Evolutionary conservation across 2,113 vertebrate genomes (phyloP), one percentile per base, ranked within the genome.

Genomic region (Ailuropoda melanoleuca): DNA sequence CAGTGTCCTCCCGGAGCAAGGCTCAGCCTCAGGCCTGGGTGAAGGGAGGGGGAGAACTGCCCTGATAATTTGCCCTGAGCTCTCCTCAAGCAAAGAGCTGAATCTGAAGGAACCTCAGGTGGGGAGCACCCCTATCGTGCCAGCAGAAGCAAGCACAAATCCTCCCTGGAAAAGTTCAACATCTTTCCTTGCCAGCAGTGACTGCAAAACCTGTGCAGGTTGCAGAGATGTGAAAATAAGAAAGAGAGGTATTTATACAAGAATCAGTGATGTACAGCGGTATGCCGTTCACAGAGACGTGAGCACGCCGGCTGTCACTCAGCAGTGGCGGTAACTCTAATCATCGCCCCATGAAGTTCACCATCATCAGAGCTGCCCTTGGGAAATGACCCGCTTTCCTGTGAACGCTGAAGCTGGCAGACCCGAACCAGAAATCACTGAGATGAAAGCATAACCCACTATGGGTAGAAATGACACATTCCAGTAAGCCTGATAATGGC

Each of bases 281-380:
- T 3, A 17, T n/a, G 46, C 26, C 15, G 15, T 8, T 70, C 64
- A 70, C 13, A 58, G 9, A 24, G 13, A 70, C 37, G 17, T 6
- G 46, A 66, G 75, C 46, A 39, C 8, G 17, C 1, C 58, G 66
- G 34, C 34, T 21, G 48, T 48, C 75, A 53, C 58, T 85, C 11
- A 11, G 60, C 60, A 39, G 26, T 14, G 18, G 26, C 0, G 1
- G 46, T 6, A 8, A 11, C 75, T 66, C 17, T 1, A 0, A 81
- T 17, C 26, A 10, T 37, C 13, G 37, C 60, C 77, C 4, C 1
- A 15, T 14, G 34, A 21, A 81, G 60, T 13, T 31, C 15, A 34
- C 75, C 4, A 11, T 23, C 43, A 2, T 91, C 60, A 81, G 39
- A 91, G 31, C 34, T 2, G 24, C 19, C 60, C 46, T 37, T 3